Percentiles rank a stretch among this genome's conserved stretches.
Evolutionary conservation across 2,888 invertebrate genomes (phyloP).

Genomic region (Zaprionus obscuricornis): DNA sequence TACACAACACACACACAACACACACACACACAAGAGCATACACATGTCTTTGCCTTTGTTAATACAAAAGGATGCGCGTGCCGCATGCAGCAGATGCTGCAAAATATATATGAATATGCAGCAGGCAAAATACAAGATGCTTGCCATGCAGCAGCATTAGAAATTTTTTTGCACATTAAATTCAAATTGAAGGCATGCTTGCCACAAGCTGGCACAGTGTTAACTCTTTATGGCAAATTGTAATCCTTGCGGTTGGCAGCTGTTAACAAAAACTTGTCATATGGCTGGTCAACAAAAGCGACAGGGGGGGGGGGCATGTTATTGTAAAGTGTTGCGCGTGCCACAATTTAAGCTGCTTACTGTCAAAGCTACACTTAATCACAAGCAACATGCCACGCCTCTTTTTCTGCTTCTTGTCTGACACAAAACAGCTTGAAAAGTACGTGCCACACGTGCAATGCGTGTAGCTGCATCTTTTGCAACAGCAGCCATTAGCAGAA

Average conservation of each 20-base stretch:
- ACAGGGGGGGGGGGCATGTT: conserved; percentile 7
- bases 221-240: too few relatives aligned
- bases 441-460: conserved; percentile 36
- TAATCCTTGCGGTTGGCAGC: too few relatives aligned
- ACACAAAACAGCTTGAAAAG: conserved; percentile 40
- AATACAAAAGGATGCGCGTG: conserved; percentile 70
- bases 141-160: conserved; percentile 2
- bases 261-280: too few relatives aligned
- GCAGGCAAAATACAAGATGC: too few relatives aligned
- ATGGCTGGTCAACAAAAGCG: too few relatives aligned
- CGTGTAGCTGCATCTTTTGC: background rate
- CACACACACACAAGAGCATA: conserved; percentile 1
- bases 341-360: conserved; percentile 50
- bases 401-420: too few relatives aligned
- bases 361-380: conserved; percentile 69
- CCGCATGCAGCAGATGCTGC: conserved; percentile 65
- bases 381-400: conserved; percentile 57
- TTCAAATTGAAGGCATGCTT: too few relatives aligned
- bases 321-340: conserved; percentile 30
- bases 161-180: background rate
- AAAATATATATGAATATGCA: conserved; percentile 42
- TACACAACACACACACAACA: conserved; percentile 8
- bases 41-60: conserved; percentile 42
- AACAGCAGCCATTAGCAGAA: conserved; percentile 50
- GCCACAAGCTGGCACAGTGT: too few relatives aligned